Evolutionary conservation across 2,113 vertebrate genomes (phyloP), one percentile per base, ranked within the genome.

Genomic region (Dunckerocampus dactyliophorus): DNA sequence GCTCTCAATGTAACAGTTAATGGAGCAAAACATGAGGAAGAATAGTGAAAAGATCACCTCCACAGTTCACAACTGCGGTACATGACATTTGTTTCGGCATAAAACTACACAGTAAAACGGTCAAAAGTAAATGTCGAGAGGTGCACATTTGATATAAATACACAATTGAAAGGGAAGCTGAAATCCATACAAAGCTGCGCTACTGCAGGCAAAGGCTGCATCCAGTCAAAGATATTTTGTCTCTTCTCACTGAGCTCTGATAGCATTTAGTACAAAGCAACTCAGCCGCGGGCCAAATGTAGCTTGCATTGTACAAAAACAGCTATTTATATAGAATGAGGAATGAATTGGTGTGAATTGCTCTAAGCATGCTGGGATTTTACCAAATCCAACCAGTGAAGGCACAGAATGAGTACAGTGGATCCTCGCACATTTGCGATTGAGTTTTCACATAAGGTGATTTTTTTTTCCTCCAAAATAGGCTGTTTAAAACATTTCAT

Each of bases 1-100:
- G 75, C 74, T 63, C 71, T 77, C 63, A 24, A 56, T 64, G 61
- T 72, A 22, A 67, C 48, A 55, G 59, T 80, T 81, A 82, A 86
- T 74, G 76, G 68, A 39, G 74, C 46, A 6, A 71, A 79, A 67
- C 65, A 67, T 62, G 52, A 68, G 51, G 69, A 46, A 66, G 34
- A 81, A 76, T 42, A 64, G 63, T 22, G 45, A 67, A 71, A 72
- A 45, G 34, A 72, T 67, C 62, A 64, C 59, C 66, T 58, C 46
- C 1, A 34, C 60, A 8, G 48, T 53, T 51, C 48, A 67, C 47
- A 75, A 54, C 55, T 46, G 10, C 49, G 68, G 69, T 15, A 47
- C 45, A 20, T 63, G 53, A 52, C 59, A 70, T 59, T 68, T 37
- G 47, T 19, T 53, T 71, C 45, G 1, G 12, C 17, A 24, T 14